Conservation (phyloP, 2,113 vertebrate species). For the Eretmochelys imbricata region DNA sequence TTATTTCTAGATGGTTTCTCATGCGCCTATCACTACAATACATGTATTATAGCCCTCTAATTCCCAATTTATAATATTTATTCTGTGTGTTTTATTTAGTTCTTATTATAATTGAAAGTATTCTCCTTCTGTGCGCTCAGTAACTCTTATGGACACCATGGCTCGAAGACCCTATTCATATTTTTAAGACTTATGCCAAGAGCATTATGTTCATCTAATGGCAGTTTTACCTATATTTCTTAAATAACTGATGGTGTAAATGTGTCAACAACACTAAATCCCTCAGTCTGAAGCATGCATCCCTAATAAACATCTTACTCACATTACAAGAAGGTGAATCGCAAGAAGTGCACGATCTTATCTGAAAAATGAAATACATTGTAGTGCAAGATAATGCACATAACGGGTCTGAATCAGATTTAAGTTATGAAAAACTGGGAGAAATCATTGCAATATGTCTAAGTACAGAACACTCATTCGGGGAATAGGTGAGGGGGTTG, state of each 20-base stretch:
- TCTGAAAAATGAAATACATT: constrained; percentile 51
- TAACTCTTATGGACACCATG: not conserved
- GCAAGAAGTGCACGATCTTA: constrained; percentile 46
- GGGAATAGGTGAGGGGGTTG: constrained; percentile 11
- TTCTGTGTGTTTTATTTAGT: not conserved
- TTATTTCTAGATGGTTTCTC: not conserved
- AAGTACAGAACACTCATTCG: constrained; percentile 45
- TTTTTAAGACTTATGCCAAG: constrained; percentile 12
- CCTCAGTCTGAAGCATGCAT: constrained; percentile 44
- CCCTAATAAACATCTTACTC: constrained; percentile 46
- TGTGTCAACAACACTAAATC: constrained; percentile 41
- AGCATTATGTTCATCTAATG: not conserved
- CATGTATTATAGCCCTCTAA: not conserved
- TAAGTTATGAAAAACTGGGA: constrained; percentile 27
- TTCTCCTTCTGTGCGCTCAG: not conserved
- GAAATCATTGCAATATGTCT: constrained; percentile 31
- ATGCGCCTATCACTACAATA: not conserved
- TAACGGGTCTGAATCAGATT: constrained; percentile 10
- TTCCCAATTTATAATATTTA: not conserved
- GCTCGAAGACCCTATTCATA: constrained; percentile 1
- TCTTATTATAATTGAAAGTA: not conserved
- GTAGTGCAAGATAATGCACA: constrained; percentile 14
- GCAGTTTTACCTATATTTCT: not conserved
- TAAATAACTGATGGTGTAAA: constrained; percentile 36
- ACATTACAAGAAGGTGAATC: constrained; percentile 40